phyloP scores from a whole-genome alignment of 2,113 vertebrate species.

The Mionectes macconnelli region DNA sequence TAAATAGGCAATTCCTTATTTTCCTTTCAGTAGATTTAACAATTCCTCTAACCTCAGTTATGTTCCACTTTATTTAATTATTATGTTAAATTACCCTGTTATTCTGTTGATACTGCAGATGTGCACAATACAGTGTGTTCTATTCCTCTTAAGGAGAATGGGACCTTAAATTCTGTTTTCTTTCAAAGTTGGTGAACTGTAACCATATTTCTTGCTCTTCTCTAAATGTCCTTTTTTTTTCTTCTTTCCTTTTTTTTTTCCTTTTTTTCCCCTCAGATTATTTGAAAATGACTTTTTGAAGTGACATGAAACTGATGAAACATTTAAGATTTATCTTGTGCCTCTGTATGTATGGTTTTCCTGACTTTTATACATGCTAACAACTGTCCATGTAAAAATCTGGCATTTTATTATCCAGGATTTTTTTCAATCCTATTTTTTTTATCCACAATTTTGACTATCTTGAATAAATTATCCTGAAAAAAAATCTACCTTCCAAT shows the following conservation, averaged over 20 bases:
- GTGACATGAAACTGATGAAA: not conserved
- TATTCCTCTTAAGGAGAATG: not conserved
- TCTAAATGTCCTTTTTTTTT: rapidly evolving
- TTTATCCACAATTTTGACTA: not conserved
- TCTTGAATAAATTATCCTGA: not conserved
- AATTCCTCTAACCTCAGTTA: not conserved
- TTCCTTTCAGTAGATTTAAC: not conserved
- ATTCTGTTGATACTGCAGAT: not conserved
- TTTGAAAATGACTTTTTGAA: not conserved
- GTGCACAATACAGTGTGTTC: not conserved
- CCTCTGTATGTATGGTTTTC: not conserved
- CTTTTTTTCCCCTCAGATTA: rapidly evolving
- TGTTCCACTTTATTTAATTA: not conserved
- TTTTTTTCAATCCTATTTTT: not conserved
- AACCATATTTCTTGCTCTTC: not conserved
- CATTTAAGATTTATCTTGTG: rapidly evolving
- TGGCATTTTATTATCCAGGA: rapidly evolving
- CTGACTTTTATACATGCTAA: not conserved
- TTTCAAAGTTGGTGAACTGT: not conserved
- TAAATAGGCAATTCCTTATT: not conserved
- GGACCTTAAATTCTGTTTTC: not conserved
- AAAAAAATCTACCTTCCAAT: not conserved
- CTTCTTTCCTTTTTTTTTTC: rapidly evolving
- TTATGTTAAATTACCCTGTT: not conserved
- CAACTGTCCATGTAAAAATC: not conserved